phyloP scores from a whole-genome alignment of 2,888 invertebrate genomes.

The Mellilla xanthometata region DNA sequence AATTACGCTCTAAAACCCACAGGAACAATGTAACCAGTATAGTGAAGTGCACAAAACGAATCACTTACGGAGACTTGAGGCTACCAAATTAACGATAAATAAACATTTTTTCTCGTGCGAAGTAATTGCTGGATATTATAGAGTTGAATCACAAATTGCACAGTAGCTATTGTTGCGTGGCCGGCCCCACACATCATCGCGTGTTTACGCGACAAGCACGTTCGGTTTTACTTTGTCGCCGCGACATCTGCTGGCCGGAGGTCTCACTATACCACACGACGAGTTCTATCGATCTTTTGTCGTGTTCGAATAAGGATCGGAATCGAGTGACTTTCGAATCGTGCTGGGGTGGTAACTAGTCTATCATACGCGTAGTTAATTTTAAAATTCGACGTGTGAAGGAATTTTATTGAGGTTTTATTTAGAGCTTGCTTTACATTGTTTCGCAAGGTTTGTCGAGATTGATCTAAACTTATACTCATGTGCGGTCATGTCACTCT shows the following conservation, averaged over 20 bases:
- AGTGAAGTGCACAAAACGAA: constrained; percentile 6
- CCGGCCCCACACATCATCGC: constrained; percentile 75
- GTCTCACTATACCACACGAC: constrained; percentile 26
- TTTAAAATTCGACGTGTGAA: constrained; percentile 64
- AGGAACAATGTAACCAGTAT: constrained; percentile 10
- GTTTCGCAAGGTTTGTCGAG: constrained; percentile 9
- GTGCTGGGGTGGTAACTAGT: constrained; percentile 36
- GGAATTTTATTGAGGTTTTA: constrained; percentile 59
- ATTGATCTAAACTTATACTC: too few species aligned
- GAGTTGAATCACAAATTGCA: constrained; percentile 75
- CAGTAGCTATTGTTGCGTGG: constrained; percentile 69
- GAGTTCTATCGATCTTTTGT: constrained; percentile 16
- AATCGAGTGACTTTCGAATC: constrained; percentile 20
- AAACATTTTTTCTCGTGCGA: constrained; percentile 42
- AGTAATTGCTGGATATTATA: constrained; percentile 66
- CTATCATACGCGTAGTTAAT: constrained; percentile 58
- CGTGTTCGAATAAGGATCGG: constrained; percentile 20
- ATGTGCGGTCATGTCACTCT: too few species aligned
- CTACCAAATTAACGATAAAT: constrained; percentile 50
- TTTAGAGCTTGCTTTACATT: constrained; percentile 39
- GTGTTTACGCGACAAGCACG: constrained; percentile 78
- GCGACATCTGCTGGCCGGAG: constrained; percentile 61
- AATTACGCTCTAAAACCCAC: constrained; percentile 6
- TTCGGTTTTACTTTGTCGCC: constrained; percentile 77
- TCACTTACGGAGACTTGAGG: constrained; percentile 17